Percentiles rank a stretch among this genome's conserved stretches.
Conservation (phyloP, 2,113 vertebrate genomes). For the Ancistrus triradiatus region DNA sequence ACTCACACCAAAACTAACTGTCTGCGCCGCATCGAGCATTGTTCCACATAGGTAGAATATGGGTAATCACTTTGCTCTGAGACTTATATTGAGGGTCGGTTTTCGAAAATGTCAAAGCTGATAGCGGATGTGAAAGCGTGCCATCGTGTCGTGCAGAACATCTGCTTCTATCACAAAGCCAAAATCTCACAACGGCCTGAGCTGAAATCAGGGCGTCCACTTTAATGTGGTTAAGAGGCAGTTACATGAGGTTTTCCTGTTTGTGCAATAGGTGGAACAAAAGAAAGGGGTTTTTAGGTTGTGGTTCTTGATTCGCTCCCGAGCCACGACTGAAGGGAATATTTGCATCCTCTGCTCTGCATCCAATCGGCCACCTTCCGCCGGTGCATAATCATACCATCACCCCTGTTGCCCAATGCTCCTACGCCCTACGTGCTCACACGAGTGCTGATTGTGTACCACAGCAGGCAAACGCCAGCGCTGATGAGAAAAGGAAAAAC, state of each 20-base stretch:
- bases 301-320: slow-evolving; percentile 55
- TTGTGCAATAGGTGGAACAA: slow-evolving; percentile 56
- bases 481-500: slow-evolving; percentile 50
- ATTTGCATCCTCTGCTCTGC: slow-evolving; percentile 42
- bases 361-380: slow-evolving; percentile 39
- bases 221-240: slow-evolving; percentile 61
- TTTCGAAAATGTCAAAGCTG: slow-evolving; percentile 23
- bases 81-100: slow-evolving; percentile 1
- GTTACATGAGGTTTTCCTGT: slow-evolving; percentile 74
- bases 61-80: background rate
- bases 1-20: too few species aligned
- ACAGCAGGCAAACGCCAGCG: slow-evolving; percentile 50
- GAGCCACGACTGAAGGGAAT: slow-evolving; percentile 44
- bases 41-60: too few species aligned
- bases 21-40: too few species aligned
- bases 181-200: slow-evolving; percentile 50
- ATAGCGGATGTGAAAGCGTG: slow-evolving; percentile 49
- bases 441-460: slow-evolving; percentile 50
- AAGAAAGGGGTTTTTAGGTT: slow-evolving; percentile 74
- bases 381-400: slow-evolving; percentile 40
- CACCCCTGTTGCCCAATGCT: slow-evolving; percentile 55
- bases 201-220: slow-evolving; percentile 59
- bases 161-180: slow-evolving; percentile 44
- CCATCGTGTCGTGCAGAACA: slow-evolving; percentile 49
- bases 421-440: slow-evolving; percentile 55